Evolutionary conservation across 2,113 vertebrate genomes (phyloP).

Genomic region (Muntiacus reevesi): DNA sequence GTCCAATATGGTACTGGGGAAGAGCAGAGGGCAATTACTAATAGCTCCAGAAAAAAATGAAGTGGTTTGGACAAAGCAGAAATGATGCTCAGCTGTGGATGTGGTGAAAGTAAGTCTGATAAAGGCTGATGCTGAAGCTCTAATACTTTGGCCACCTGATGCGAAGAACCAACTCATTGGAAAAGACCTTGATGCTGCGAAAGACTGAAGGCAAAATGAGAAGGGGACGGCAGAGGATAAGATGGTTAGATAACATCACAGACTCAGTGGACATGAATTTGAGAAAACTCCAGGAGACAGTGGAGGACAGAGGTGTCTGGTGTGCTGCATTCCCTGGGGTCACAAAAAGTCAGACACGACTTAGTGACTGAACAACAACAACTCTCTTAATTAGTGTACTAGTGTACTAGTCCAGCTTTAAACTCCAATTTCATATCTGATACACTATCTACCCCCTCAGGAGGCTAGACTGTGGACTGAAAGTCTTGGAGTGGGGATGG

Average conservation of each 20-base stretch:
- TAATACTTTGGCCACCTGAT: not conserved
- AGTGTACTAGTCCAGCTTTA: not conserved
- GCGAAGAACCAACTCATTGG: not conserved
- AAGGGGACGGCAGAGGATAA: not conserved
- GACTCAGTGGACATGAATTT: not conserved
- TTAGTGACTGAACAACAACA: not conserved
- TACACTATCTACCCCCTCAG: not conserved
- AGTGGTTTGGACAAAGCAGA: not conserved
- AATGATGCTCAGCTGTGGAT: not conserved
- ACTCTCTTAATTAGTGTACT: not conserved
- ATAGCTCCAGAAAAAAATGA: not conserved
- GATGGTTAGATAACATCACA: not conserved
- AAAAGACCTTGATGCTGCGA: not conserved
- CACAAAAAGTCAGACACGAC: not conserved
- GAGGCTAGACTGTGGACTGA: not conserved
- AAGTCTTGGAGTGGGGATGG: not conserved
- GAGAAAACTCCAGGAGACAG: not conserved
- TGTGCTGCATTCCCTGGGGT: not conserved
- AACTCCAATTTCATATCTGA: not conserved
- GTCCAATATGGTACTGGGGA: not conserved
- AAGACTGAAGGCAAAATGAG: not conserved
- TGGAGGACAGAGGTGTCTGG: not conserved
- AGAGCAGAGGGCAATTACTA: not conserved
- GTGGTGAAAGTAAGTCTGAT: not conserved
- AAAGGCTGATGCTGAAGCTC: not conserved